Evolutionary conservation across 2,797 vertebrate species (phyloP).

Genomic region (Phataginus tricuspis): DNA sequence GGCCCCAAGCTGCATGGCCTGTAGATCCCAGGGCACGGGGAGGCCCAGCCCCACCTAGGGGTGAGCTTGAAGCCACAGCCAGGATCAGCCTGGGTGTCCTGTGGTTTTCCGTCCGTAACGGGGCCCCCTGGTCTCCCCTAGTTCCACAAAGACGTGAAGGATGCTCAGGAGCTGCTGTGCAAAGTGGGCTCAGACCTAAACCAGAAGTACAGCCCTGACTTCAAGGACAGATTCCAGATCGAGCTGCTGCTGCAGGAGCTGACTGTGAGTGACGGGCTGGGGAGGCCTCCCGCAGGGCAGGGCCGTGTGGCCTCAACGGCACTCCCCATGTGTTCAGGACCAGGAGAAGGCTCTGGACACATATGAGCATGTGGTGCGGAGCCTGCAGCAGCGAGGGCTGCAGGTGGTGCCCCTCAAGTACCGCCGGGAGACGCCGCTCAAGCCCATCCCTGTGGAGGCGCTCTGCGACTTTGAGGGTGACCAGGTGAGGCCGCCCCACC

Average conservation of each 20-base stretch:
- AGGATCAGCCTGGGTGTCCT: not conserved
- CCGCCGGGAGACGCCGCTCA: slow-evolving; percentile 88
- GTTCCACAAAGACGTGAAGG: slow-evolving; percentile 94
- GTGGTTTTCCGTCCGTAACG: not conserved
- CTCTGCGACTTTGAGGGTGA: slow-evolving; percentile 95
- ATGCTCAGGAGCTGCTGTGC: slow-evolving; percentile 94
- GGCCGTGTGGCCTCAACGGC: not conserved
- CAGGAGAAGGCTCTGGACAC: slow-evolving; percentile 94
- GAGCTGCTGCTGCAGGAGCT: slow-evolving; percentile 93
- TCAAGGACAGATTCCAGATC: slow-evolving; percentile 96
- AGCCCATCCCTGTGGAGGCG: slow-evolving; percentile 94
- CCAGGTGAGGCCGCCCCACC: slow-evolving; percentile 85
- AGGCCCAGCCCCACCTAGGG: not conserved
- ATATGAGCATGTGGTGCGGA: slow-evolving; percentile 91
- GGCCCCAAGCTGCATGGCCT: not conserved
- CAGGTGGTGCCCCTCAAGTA: slow-evolving; percentile 93
- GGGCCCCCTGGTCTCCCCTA: slow-evolving; percentile 73
- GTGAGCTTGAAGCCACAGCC: not conserved
- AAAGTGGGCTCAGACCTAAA: slow-evolving; percentile 93
- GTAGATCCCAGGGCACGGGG: not conserved
- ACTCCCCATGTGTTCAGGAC: slow-evolving; percentile 86
- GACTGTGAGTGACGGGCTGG: slow-evolving; percentile 88
- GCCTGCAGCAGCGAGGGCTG: slow-evolving; percentile 92
- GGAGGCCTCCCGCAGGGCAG: not conserved
- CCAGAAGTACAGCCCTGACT: slow-evolving; percentile 96